Evolutionary conservation across 2,888 invertebrate species (phyloP), one percentile per base, ranked within the genome.

Genomic region (Leptogaster cylindrica): DNA sequence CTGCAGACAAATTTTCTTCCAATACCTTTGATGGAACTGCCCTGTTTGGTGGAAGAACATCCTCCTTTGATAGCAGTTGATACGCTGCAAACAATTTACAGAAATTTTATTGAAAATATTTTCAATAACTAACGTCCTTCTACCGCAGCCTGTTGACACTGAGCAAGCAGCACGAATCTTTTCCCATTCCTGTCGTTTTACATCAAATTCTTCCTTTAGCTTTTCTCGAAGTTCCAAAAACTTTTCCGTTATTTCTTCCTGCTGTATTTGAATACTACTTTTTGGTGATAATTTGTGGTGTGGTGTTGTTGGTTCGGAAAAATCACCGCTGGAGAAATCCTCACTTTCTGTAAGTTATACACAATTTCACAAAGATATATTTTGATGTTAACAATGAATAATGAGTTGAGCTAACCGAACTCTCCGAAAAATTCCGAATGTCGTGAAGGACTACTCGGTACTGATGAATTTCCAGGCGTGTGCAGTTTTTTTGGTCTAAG

Each of bases 1-100:
- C 91, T 0, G 91, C 88, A 1, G 91, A 89, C 4, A 92, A 78
- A 75, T 90, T 88, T 66, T 90, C 89, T 73, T 90, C 89, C 10
- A 79, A 71, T 23, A 77, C 70, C 39, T 78, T 79, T 2, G 79
- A 75, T 50, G 78, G 77, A 5, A 78, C 72, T 48, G 61, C 66
- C 41, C 75, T 77, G 2, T 73, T 61, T 14, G 74, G 68, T 18
- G 77, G 76, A 4, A 75, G 75, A 4, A 77, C 74, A 33, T 78
- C 77, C 61, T 79, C 79, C 65, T 75, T 76, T 16, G 70, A 69
- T 52, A 73, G 74, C 14, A 71, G 66, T 66, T 72, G 74, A 69
- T 66, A 73, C 70, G 67, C 73, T 74, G 18, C 52, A 71, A 71
- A 2, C 14, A 28, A 63, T 41, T 33, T 27, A 2, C 14, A 65